Conservation (phyloP, 2,797 vertebrate species). For the Chiroxiphia lanceolata region DNA sequence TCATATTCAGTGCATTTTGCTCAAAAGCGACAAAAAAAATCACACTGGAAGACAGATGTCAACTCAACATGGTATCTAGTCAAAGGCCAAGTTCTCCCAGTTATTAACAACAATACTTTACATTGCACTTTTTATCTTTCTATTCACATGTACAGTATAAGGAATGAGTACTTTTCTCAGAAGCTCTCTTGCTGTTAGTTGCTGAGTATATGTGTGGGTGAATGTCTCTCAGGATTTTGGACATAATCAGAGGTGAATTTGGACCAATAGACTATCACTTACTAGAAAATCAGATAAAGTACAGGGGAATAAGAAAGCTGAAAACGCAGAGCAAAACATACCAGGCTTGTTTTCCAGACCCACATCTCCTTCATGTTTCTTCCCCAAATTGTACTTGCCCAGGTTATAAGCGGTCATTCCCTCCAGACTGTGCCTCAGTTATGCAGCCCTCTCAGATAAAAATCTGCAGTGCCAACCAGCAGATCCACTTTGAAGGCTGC, state of each 20-base stretch:
- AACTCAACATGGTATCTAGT: neutral
- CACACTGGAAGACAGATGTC: neutral
- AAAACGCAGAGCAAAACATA: slow-evolving; percentile 17
- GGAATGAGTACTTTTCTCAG: neutral
- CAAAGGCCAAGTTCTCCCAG: neutral
- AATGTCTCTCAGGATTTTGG: slow-evolving; percentile 8
- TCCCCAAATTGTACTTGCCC: neutral
- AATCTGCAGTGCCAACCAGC: neutral
- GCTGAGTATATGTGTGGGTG: neutral
- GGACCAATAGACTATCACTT: slow-evolving; percentile 53
- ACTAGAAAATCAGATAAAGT: slow-evolving; percentile 24
- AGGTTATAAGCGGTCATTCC: neutral
- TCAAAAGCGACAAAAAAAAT: neutral
- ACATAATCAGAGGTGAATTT: slow-evolving; percentile 56
- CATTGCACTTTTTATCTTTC: slow-evolving; percentile 3
- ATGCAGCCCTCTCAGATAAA: neutral
- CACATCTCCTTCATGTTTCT: neutral
- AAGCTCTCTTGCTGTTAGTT: slow-evolving; percentile 3
- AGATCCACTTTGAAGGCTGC: neutral
- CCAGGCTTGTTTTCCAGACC: neutral
- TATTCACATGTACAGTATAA: neutral
- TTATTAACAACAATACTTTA: neutral
- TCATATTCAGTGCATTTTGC: neutral
- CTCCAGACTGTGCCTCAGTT: neutral
- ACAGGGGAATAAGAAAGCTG: neutral